Evolutionary conservation across 2,888 invertebrate genomes (phyloP), one percentile per base, ranked within the genome.

Genomic region (Eumacrocentrus americanus): DNA sequence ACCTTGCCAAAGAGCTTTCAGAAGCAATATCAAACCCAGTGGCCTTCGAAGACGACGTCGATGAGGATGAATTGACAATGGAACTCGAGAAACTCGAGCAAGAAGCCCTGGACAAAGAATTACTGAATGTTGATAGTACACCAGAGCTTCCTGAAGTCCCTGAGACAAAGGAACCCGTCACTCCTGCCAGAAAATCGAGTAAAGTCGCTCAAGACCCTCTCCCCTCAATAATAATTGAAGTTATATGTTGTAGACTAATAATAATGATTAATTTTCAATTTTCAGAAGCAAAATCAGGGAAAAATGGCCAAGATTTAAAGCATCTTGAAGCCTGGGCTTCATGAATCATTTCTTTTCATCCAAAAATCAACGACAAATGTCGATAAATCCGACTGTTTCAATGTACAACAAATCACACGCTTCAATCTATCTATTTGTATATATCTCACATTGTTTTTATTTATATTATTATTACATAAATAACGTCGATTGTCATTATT

Each of bases 11-110:
- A 71, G 99, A 99, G 87, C 98, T 99, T 74, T 95, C 96, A 0
- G 96, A 98, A 80, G 98, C 98, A 6, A 98, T 99, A 82, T 96
- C 96, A 63, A 96, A 94, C 84, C 98, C 98, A 61, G 92, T 95
- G 34, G 95, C 95, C 38, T 96, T 96, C 83, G 92, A 92, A 67
- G 90, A 90, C 80, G 89, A 95, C 74, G 85, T 97, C 58, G 98
- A 98, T 77, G 90, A 92, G 72, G 94, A 94, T 68, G 95, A 95
- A 72, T 84, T 95, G 42, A 92, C 93, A 77, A 88, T 87, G 68
- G 95, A 94, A 80, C 83, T 94, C 44, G 94, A 95, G 76, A 91
- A 92, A 75, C 82, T 95, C 68, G 94, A 94, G 84, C 92, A 95
- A 84, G 93, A 95, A 85, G 92, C 92, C 81, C 86, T 95, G 67